These are phyloP conservation scores for Pseudonaja textilis DNA, from an alignment of 2,113 vertebrate genomes.

Conservation along the genomic window DNA sequence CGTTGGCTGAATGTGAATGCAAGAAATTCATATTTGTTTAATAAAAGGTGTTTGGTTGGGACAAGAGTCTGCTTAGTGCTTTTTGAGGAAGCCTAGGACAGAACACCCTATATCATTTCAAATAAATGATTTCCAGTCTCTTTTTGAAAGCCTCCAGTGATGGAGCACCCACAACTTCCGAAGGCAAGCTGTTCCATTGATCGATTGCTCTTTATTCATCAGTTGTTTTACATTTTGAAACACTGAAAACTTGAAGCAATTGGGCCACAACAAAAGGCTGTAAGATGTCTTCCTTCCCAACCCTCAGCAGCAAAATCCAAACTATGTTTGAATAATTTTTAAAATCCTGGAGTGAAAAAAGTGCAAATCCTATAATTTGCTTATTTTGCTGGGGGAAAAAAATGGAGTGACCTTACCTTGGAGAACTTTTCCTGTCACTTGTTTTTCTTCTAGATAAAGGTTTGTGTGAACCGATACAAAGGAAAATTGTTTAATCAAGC, in stretches of 20 bases:
- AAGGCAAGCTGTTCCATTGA: background rate
- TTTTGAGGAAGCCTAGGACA: no score
- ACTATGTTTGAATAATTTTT: background rate
- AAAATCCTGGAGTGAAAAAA: background rate
- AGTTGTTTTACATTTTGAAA: background rate
- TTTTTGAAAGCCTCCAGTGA: background rate
- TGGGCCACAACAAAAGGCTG: background rate
- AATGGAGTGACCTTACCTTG: background rate
- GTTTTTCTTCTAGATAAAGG: background rate
- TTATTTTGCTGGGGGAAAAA: background rate
- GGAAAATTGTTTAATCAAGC: background rate
- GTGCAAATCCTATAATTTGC: background rate
- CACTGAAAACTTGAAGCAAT: background rate
- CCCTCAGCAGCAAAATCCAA: background rate
- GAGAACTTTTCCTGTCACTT: background rate
- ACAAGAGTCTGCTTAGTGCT: no score
- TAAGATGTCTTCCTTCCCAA: background rate
- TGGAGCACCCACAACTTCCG: background rate
- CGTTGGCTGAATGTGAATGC: no score
- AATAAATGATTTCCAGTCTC: background rate
- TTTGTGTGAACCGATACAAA: background rate
- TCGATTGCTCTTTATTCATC: background rate
- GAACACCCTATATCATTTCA: background rate
- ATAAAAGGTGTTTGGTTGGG: no score
- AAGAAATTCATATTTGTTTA: no score